phyloP scores from a whole-genome alignment of 1,140 invertebrate species.

The Euwallacea similis region DNA sequence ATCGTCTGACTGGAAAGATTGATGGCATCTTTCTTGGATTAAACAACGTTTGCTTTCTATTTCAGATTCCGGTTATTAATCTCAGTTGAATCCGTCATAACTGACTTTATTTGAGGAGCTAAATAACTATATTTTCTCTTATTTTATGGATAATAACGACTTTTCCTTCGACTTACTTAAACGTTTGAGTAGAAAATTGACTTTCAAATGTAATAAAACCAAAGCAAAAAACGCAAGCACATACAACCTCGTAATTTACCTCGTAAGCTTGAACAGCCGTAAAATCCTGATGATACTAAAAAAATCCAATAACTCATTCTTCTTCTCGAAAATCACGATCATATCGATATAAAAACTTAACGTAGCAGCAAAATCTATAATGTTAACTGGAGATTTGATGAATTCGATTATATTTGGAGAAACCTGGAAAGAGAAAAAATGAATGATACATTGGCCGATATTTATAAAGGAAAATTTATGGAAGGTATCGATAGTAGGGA shows the following conservation, averaged over 20 bases:
- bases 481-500: background rate
- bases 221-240: too few relatives aligned
- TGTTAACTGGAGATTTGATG: constrained; percentile 91
- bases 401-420: constrained; percentile 80
- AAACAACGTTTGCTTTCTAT: background rate
- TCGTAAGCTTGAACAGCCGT: constrained; percentile 95
- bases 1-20: background rate
- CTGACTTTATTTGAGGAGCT: too few relatives aligned
- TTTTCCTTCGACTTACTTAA: too few relatives aligned
- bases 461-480: background rate
- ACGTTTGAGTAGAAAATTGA: too few relatives aligned
- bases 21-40: background rate
- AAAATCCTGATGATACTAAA: constrained; percentile 99
- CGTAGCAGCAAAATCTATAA: constrained; percentile 98
- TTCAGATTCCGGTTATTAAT: too few relatives aligned
- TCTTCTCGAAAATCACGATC: constrained; percentile 68
- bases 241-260: constrained; percentile 20
- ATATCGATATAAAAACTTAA: constrained; percentile 97
- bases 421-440: constrained; percentile 60
- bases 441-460: background rate
- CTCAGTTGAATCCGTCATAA: too few relatives aligned
- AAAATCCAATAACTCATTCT: constrained; percentile 97
- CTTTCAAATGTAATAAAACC: too few relatives aligned
- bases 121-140: too few relatives aligned
- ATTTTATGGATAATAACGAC: too few relatives aligned